Conservation (phyloP, 2,888 invertebrate genomes). For the Drosophila barbarae region DNA sequence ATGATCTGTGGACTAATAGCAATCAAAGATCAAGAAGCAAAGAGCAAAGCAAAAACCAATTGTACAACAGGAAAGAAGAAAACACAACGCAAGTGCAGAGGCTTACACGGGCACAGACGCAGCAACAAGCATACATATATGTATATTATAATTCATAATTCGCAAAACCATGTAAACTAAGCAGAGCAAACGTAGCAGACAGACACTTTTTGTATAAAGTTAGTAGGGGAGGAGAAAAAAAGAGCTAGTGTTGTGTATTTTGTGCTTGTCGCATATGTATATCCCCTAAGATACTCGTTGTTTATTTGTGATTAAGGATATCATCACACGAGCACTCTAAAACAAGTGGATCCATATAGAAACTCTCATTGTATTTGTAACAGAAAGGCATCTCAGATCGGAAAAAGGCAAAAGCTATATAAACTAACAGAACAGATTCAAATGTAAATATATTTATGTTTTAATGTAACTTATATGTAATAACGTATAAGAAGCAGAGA, state of each 20-base stretch:
- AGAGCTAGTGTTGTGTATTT: constrained; percentile 62
- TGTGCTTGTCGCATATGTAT: constrained; percentile 48
- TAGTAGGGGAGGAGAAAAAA: not conserved
- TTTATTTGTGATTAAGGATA: constrained; percentile 53
- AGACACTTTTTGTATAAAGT: constrained; percentile 61
- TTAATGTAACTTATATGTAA: constrained; percentile 61
- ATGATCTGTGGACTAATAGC: constrained; percentile 21
- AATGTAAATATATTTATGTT: constrained; percentile 69
- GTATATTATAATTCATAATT: constrained; percentile 43
- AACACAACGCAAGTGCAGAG: constrained; percentile 51
- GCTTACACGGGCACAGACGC: constrained; percentile 43
- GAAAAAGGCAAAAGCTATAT: constrained; percentile 10
- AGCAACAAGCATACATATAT: constrained; percentile 36
- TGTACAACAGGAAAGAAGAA: constrained; percentile 21
- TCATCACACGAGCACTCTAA: constrained; percentile 39
- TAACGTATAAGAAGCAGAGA: constrained; percentile 17
- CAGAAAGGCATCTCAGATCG: constrained; percentile 29
- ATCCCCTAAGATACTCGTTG: constrained; percentile 51
- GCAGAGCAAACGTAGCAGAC: constrained; percentile 39
- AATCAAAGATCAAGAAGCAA: constrained; percentile 44
- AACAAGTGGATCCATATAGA: constrained; percentile 22
- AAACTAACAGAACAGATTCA: constrained; percentile 44
- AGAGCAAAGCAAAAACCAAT: constrained; percentile 34
- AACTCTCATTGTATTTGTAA: constrained; percentile 51
- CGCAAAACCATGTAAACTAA: constrained; percentile 48